These are phyloP conservation scores for Oxygymnocypris stewartii DNA, from an alignment of 2,113 vertebrate species.

Conservation along the genomic window DNA sequence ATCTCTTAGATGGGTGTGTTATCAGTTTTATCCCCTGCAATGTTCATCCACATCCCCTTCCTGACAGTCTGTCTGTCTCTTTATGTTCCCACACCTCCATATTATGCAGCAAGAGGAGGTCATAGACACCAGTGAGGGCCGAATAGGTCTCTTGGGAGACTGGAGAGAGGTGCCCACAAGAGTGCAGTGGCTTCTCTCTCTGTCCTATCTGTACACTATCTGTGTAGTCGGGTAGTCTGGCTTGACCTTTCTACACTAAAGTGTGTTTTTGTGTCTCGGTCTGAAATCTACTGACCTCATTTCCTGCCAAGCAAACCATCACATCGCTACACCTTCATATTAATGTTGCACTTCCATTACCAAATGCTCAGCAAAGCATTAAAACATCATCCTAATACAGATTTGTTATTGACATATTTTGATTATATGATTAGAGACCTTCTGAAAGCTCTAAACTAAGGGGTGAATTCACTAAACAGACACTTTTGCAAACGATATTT, in stretches of 20 bases:
- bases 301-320: slow-evolving; percentile 34
- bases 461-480: slow-evolving; percentile 31
- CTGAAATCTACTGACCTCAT: slow-evolving; percentile 55
- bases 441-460: background rate
- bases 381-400: slow-evolving; percentile 18
- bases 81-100: slow-evolving; percentile 41
- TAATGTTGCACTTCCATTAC: slow-evolving; percentile 56
- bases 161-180: slow-evolving; percentile 80
- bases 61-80: slow-evolving; percentile 48
- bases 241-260: slow-evolving; percentile 39
- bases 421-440: slow-evolving; percentile 18
- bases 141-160: slow-evolving; percentile 84
- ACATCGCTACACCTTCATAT: slow-evolving; percentile 46
- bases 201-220: slow-evolving; percentile 38
- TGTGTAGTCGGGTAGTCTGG: slow-evolving; percentile 33
- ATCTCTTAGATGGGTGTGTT: slow-evolving; percentile 49
- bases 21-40: background rate
- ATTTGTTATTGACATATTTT: slow-evolving; percentile 21
- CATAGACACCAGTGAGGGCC: slow-evolving; percentile 73
- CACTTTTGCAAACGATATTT: background rate
- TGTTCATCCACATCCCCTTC: slow-evolving; percentile 14
- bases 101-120: slow-evolving; percentile 79
- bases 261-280: slow-evolving; percentile 26
- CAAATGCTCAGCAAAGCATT: slow-evolving; percentile 20
- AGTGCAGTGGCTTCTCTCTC: slow-evolving; percentile 70